phyloP scores from a whole-genome alignment of 2,797 vertebrate genomes.

The Caiman crocodilus region DNA sequence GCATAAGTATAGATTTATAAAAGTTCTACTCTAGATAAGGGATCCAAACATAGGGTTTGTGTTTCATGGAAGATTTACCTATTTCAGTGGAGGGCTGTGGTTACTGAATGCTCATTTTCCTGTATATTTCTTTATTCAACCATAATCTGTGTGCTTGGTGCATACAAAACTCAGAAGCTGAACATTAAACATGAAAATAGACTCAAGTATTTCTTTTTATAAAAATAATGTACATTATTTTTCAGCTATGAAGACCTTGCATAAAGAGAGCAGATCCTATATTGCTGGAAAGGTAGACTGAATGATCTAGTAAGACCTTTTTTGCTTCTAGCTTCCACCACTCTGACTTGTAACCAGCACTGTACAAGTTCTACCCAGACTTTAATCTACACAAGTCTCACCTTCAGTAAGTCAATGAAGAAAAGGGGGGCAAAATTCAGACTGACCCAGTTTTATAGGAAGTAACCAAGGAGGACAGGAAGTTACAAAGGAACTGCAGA shows the following conservation, averaged over 20 bases:
- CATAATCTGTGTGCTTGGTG: background rate
- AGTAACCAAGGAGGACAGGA: conserved; percentile 27
- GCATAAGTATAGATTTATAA: background rate
- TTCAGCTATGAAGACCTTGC: background rate
- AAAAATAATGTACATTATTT: background rate
- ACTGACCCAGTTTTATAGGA: conserved; percentile 40
- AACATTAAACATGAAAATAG: background rate
- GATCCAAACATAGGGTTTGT: fast-evolving
- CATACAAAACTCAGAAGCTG: background rate
- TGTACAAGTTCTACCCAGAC: background rate
- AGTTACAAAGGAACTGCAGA: conserved; percentile 13
- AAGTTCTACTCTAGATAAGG: background rate
- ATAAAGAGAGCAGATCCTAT: background rate
- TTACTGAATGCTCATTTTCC: background rate
- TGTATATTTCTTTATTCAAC: fast-evolving
- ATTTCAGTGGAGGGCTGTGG: background rate
- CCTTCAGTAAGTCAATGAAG: background rate
- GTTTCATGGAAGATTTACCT: background rate
- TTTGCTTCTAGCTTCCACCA: fast-evolving
- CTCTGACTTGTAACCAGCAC: background rate
- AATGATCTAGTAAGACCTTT: fast-evolving
- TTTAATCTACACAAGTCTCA: background rate
- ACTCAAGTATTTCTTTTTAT: fast-evolving
- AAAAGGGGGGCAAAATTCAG: background rate
- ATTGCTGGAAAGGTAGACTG: fast-evolving